Evolutionary conservation across 2,113 vertebrate species (phyloP).

Genomic region (Pachycephala philippinensis): DNA sequence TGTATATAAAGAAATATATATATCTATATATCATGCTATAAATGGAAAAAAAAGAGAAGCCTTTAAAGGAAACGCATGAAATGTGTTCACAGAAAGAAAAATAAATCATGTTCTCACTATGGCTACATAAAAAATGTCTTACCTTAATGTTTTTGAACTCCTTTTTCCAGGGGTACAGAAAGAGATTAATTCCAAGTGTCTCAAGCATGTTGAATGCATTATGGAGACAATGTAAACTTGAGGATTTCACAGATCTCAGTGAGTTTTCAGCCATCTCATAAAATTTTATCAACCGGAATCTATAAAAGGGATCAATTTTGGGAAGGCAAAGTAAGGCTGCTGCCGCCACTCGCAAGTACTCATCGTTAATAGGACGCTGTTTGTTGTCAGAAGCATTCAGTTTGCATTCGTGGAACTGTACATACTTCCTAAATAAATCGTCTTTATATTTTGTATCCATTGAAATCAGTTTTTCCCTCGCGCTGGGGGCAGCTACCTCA

Average conservation of each 20-base stretch:
- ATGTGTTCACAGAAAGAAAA: neutral
- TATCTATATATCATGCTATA: neutral
- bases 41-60: neutral
- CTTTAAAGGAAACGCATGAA: neutral
- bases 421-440: slow-evolving; percentile 94
- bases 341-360: slow-evolving; percentile 86
- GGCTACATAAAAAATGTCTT: neutral
- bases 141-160: slow-evolving; percentile 97
- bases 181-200: slow-evolving; percentile 90
- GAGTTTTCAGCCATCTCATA: slow-evolving; percentile 91
- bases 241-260: slow-evolving; percentile 81
- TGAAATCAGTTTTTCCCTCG: slow-evolving; percentile 65
- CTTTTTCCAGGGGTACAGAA: slow-evolving; percentile 98
- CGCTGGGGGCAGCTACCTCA: slow-evolving; percentile 66
- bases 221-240: slow-evolving; percentile 84
- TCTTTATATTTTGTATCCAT: slow-evolving; percentile 98
- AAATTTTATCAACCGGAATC: slow-evolving; percentile 91
- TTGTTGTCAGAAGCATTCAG: slow-evolving; percentile 77
- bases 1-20: neutral
- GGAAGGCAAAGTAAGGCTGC: slow-evolving; percentile 89
- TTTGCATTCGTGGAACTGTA: slow-evolving; percentile 87
- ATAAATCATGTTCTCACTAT: neutral
- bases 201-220: slow-evolving; percentile 88
- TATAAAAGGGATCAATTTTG: slow-evolving; percentile 87
- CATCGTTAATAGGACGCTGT: slow-evolving; percentile 76